Evolutionary conservation across 2,113 vertebrate species (phyloP).

Genomic region (Ammodytes marinus): DNA sequence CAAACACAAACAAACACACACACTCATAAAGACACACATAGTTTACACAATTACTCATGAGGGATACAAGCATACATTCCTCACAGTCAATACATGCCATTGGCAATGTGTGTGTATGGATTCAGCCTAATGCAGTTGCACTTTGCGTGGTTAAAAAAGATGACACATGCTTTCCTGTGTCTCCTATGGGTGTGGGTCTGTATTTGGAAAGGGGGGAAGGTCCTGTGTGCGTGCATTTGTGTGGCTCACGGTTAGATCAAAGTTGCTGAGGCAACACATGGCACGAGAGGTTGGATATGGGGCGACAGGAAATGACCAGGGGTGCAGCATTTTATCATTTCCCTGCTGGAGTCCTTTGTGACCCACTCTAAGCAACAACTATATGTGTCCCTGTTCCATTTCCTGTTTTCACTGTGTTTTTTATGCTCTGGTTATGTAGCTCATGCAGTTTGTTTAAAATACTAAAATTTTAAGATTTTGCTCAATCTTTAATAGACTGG

Average conservation of each 20-base stretch:
- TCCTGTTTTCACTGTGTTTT: constrained; percentile 60
- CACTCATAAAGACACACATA: constrained; percentile 14
- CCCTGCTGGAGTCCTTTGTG: constrained; percentile 57
- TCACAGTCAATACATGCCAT: neutral
- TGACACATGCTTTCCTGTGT: constrained; percentile 3
- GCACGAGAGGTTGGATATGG: constrained; percentile 34
- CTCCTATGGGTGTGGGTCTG: constrained; percentile 19
- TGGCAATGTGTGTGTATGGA: neutral
- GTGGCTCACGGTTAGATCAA: neutral
- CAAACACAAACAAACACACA: constrained; percentile 34
- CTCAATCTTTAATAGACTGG: neutral
- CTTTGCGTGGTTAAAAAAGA: neutral
- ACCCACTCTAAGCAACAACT: constrained; percentile 28
- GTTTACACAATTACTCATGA: neutral
- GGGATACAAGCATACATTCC: neutral
- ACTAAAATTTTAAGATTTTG: neutral
- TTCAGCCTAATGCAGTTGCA: neutral
- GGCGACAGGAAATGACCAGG: constrained; percentile 65
- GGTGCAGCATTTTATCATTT: constrained; percentile 49
- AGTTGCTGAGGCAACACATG: constrained; percentile 47
- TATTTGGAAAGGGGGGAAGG: constrained; percentile 18
- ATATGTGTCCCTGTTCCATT: constrained; percentile 58
- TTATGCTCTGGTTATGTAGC: constrained; percentile 1
- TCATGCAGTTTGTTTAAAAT: neutral
- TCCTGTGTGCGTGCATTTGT: neutral